Evolutionary conservation across 2,888 invertebrate species (phyloP).

Genomic region (Thysanoteuthis rhombus): DNA sequence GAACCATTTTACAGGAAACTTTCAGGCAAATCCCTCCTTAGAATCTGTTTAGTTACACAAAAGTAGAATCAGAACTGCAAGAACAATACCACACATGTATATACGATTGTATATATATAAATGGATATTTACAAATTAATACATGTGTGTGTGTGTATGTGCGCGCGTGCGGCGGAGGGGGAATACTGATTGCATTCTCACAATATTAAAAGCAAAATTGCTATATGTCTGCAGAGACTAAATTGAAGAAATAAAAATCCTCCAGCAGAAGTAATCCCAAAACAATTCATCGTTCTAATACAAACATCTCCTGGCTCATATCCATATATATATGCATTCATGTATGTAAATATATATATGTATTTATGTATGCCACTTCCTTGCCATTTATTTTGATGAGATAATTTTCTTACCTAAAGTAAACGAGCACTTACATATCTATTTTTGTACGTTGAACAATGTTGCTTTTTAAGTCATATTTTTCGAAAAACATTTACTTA

Average conservation of each 20-base stretch:
- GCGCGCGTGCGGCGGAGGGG: background rate
- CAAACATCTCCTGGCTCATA: background rate
- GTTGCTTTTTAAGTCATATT: background rate
- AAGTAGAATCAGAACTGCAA: background rate
- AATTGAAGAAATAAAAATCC: background rate
- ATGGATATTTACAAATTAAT: background rate
- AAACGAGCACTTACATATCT: too few species aligned
- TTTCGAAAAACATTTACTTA: background rate
- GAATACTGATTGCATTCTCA: background rate
- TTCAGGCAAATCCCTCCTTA: background rate
- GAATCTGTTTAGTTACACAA: background rate
- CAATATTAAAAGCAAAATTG: background rate
- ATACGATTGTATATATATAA: background rate
- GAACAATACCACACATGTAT: background rate
- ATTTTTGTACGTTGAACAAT: background rate
- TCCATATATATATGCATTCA: background rate
- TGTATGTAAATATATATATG: background rate
- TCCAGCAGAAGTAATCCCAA: background rate
- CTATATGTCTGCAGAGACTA: background rate
- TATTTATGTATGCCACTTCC: background rate
- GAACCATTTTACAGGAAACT: background rate
- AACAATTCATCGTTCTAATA: background rate
- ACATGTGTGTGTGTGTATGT: background rate
- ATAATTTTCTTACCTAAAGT: too few species aligned
- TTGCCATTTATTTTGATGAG: too few species aligned